These are phyloP conservation scores for Centruroides sculpturatus DNA, from an alignment of 1,140 invertebrate genomes.

Conservation along the genomic window DNA sequence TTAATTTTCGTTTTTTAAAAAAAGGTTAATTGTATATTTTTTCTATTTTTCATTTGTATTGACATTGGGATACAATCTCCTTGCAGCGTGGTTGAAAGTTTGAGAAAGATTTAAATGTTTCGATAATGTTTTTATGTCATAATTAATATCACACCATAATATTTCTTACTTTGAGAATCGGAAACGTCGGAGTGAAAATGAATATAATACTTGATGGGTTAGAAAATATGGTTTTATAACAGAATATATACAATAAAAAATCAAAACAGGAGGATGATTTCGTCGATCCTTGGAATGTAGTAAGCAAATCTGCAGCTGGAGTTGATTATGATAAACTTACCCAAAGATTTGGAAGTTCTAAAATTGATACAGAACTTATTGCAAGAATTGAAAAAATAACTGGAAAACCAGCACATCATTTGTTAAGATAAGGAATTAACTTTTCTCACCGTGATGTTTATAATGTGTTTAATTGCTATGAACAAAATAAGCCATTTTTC, in stretches of 20 bases:
- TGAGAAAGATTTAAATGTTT: no score
- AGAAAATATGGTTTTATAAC: no score
- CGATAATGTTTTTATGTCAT: no score
- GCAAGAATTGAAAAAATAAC: conserved; percentile 76
- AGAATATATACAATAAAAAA: neutral
- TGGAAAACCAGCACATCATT: conserved; percentile 72
- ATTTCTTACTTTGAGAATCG: no score
- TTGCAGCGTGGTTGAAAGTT: no score
- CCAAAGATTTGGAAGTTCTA: conserved; percentile 80
- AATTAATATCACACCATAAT: no score
- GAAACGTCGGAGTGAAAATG: no score
- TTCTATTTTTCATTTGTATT: no score
- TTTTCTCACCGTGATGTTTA: conserved; percentile 72
- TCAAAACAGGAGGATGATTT: conserved; percentile 51
- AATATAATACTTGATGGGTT: no score
- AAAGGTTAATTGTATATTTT: no score
- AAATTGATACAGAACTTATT: conserved; percentile 74
- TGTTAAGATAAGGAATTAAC: conserved; percentile 82
- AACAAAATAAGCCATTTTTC: conserved; percentile 87
- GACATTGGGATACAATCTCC: no score
- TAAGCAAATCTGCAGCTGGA: conserved; percentile 65
- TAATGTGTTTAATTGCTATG: conserved; percentile 63
- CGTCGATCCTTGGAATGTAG: conserved; percentile 93
- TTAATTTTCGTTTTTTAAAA: no score
- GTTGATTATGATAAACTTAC: conserved; percentile 98